Evolutionary conservation across 1,140 invertebrate species (phyloP), one percentile per base, ranked within the genome.

Genomic region (Drosophila trapezifrons): DNA sequence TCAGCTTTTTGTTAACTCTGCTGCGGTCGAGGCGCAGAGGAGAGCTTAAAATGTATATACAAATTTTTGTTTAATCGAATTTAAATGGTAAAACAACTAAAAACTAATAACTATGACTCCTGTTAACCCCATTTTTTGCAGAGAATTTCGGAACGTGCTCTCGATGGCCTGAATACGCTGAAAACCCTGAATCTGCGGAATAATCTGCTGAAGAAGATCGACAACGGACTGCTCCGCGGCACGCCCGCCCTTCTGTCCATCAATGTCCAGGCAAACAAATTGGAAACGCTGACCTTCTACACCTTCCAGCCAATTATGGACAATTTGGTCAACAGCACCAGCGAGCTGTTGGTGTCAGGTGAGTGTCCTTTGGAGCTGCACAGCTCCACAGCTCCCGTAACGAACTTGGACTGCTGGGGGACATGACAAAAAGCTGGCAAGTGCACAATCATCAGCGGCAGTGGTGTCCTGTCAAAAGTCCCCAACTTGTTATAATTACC

Each of bases 311-410:
- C 96, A 5, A 94, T 97, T 86, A 90, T 96, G 66, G 94, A 94
- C 60, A 96, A 96, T 92, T 93, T 96, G 84, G 95, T 95, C 91
- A 95, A 95, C 78, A 93, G 90, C 52, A 94, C 94, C 70, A 95
- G 96, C 84, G 94, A 95, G 93, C 94, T 97, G 85, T 94, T 95
- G 80, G 90, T 97, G 47, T 94, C 95, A 93, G 95, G 96, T 97
- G 92, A 96, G 95, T 95, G 59, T 37, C 40, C 15, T n/a, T 18
- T 4, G 18, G 18, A 42, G 20, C 46, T 18, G n/a, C 6, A 17
- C 3, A 51, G 27, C 56, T 69, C 45, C 38, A 46, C 7, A 22
- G 55, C 47, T 45, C 22, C 25, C 15, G 17, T 62, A 43, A 13
- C 42, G 42, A n/a, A 37, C 57, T 63, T 74, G 81, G 79, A 78